Evolutionary conservation across 2,888 invertebrate species (phyloP).

Genomic region (Lasioglossum malachurum): DNA sequence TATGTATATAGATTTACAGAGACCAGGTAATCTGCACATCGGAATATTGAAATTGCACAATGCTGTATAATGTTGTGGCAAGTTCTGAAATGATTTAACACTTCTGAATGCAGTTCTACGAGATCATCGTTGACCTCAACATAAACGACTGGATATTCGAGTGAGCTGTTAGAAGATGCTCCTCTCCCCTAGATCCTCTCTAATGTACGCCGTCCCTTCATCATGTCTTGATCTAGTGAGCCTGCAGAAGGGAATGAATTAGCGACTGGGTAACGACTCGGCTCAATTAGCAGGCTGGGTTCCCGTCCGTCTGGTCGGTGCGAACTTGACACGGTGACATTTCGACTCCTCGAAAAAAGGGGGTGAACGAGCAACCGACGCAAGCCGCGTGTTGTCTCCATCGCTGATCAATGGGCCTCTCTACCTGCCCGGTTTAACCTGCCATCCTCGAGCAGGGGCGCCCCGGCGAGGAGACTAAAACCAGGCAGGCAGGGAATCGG

Average conservation of each 20-base stretch:
- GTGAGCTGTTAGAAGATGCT: neutral
- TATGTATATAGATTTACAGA: too few relatives aligned
- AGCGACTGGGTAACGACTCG: neutral
- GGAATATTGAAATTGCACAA: neutral
- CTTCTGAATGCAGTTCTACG: neutral
- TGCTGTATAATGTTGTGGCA: neutral
- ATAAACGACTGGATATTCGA: too few relatives aligned
- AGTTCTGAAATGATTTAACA: neutral
- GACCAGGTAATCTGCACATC: too few relatives aligned
- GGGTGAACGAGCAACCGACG: constrained; percentile 40
- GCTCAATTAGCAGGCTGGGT: neutral
- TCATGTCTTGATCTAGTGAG: neutral
- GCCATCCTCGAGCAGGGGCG: constrained; percentile 63
- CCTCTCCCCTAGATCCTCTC: neutral
- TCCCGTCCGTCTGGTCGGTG: constrained; percentile 12
- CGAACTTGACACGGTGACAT: constrained; percentile 28
- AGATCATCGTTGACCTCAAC: too few relatives aligned
- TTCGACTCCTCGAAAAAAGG: neutral
- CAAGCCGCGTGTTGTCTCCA: constrained; percentile 48
- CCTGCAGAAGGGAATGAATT: neutral
- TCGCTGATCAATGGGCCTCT: constrained; percentile 55
- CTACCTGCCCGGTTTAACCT: constrained; percentile 67
- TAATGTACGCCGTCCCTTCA: neutral
- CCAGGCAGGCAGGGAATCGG: constrained; percentile 42
- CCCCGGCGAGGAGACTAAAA: constrained; percentile 48